These are phyloP conservation scores for Centroberyx gerrardi DNA, from an alignment of 2,797 vertebrate species.

Conservation along the genomic window DNA sequence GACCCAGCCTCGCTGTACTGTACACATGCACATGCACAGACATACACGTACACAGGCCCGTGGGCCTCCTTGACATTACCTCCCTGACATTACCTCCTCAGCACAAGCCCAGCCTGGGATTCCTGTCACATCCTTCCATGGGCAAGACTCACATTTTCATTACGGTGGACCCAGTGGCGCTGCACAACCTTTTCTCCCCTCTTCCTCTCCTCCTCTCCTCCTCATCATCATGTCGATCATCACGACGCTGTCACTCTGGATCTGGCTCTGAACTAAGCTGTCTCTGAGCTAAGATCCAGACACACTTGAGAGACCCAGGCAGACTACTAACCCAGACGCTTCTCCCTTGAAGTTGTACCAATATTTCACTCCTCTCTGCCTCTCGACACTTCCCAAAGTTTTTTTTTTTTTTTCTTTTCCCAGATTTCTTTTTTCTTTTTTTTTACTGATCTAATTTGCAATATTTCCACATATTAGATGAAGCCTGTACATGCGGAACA, in stretches of 20 bases:
- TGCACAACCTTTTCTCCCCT: slow-evolving; percentile 77
- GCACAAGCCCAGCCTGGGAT: slow-evolving; percentile 54
- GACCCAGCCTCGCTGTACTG: slow-evolving; percentile 8
- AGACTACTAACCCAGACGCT: slow-evolving; percentile 57
- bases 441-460: slow-evolving; percentile 81
- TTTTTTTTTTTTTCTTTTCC: slow-evolving; percentile 40
- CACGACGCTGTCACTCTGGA: slow-evolving; percentile 76
- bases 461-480: slow-evolving; percentile 84
- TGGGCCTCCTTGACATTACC: slow-evolving; percentile 75
- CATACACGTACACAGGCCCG: slow-evolving; percentile 47
- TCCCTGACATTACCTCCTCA: slow-evolving; percentile 45
- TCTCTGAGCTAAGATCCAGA: slow-evolving; percentile 72
- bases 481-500: slow-evolving; percentile 81
- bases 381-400: slow-evolving; percentile 59
- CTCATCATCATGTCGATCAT: slow-evolving; percentile 74
- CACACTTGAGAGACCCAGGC: slow-evolving; percentile 63
- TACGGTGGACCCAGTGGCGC: slow-evolving; percentile 71
- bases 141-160: slow-evolving; percentile 74
- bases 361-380: slow-evolving; percentile 53
- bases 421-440: slow-evolving; percentile 39
- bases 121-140: slow-evolving; percentile 71
- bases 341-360: slow-evolving; percentile 71
- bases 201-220: slow-evolving; percentile 60
- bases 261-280: slow-evolving; percentile 71
- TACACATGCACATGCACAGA: slow-evolving; percentile 39